Evolutionary conservation across 2,797 vertebrate genomes (phyloP), one percentile per base, ranked within the genome.

Genomic region (Picus viridis): DNA sequence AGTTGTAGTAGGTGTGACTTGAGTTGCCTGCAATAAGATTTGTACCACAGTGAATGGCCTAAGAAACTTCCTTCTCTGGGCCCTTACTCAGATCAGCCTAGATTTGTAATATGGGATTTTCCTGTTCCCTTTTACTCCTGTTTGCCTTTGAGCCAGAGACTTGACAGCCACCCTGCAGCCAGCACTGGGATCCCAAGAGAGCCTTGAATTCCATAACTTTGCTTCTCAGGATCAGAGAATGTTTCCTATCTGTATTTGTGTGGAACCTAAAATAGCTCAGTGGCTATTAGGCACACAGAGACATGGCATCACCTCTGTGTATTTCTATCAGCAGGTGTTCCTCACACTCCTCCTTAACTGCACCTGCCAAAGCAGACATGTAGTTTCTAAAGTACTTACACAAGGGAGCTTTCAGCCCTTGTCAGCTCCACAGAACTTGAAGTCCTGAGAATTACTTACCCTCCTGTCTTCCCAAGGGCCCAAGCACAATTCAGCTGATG

Each of bases 121-220:
- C 69, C 58, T 59, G 5, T 62, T 86, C 58, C 78, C 45, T 83
- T 47, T 53, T 56, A 62, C 59, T 84, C 83, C n/a, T 24, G 4
- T 67, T 83, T 79, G 89, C 84, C 75, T 76, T 54, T 51, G 58
- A 86, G 71, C 86, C 47, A 92, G 73, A 78, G 81, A 49, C 32
- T 59, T 79, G 86, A 85, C 58, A 83, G 54, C 26, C 71, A 83
- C 61, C 93, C 83, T 90, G 57, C 56, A 90, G 83, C 86, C 70
- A 88, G 81, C 32, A 64, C 22, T 1, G 45, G 47, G 59, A 68
- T 76, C 83, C 86, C 58, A 62, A 86, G 43, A 80, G 43, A 77
- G 62, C 54, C 49, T 32, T 20, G n/a, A 61, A 47, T 74, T 61
- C 58, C 2, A 1, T 7, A 45, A 63, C 56, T 89, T 86, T 71